Evolutionary conservation across 2,113 vertebrate genomes (phyloP), one percentile per base, ranked within the genome.

Genomic region (Sula dactylatra): DNA sequence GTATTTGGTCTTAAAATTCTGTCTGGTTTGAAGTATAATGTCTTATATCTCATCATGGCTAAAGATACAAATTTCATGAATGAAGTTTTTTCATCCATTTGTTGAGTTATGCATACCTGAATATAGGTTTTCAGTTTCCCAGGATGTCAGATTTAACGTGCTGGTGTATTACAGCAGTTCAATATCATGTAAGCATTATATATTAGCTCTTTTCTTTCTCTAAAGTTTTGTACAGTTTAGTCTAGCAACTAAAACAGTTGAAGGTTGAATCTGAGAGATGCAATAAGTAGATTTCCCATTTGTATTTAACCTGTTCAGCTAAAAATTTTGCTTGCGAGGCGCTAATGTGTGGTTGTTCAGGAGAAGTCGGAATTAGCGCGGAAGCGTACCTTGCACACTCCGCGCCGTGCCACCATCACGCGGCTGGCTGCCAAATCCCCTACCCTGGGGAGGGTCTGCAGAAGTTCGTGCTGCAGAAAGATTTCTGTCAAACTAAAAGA

Each of bases 331-430:
- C n/a, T 65, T 21, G n/a, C 2, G 13, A 50, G 47, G 25, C 7
- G 1, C 3, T 8, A 40, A 2, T 11, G 11, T 7, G 58, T 1
- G 0, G 24, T 9, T 14, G 10, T 9, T 61, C 7, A 12, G 52
- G 54, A 47, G 54, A 40, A 4, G 49, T 6, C 5, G 2, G 47
- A 6, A 6, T 1, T 1, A 8, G 31, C 7, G 1, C 6, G 47
- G 64, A 6, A 47, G 47, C 3, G 2, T 8, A 11, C 45, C 34
- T 13, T 3, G 34, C 27, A 9, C 1, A 1, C 40, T 13, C 49
- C 21, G 4, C 2, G 6, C 8, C 0, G 21, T 17, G 34, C 27
- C 34, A 2, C 17, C 7, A 2, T 8, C 38, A 18, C 13, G 0
- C 8, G 21, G 27, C 42, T 3, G 38, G 10, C 58, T 34, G 50